phyloP scores from a whole-genome alignment of 2,113 vertebrate species.

The Dolichotis patagonum region DNA sequence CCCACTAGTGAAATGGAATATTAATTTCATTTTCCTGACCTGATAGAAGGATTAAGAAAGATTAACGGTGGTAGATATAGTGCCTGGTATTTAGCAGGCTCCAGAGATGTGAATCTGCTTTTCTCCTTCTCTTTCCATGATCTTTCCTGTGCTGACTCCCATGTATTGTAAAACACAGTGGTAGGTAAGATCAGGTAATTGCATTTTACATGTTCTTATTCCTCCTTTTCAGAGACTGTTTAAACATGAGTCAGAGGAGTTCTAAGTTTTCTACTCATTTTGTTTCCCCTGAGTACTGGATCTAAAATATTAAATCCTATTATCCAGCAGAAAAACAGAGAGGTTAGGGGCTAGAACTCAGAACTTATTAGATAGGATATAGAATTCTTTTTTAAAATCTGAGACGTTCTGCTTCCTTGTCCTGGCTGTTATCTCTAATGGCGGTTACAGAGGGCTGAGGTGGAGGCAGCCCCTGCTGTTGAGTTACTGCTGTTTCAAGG shows the following conservation, averaged over 20 bases:
- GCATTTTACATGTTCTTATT: slow-evolving; percentile 52
- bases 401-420: slow-evolving; percentile 6
- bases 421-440: neutral
- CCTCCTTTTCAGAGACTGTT: slow-evolving; percentile 43
- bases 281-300: slow-evolving; percentile 25
- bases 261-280: slow-evolving; percentile 53
- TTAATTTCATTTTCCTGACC: neutral
- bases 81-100: neutral
- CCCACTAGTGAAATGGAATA: slow-evolving; percentile 39
- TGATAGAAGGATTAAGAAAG: slow-evolving; percentile 48
- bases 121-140: neutral
- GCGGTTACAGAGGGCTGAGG: neutral
- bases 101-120: neutral
- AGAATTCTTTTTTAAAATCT: neutral
- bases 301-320: slow-evolving; percentile 45
- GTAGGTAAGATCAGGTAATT: slow-evolving; percentile 53
- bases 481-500: slow-evolving; percentile 35
- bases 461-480: slow-evolving; percentile 30
- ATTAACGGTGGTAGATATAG: neutral
- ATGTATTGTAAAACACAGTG: slow-evolving; percentile 53
- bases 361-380: slow-evolving; percentile 59
- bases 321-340: slow-evolving; percentile 51
- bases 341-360: slow-evolving; percentile 31
- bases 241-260: slow-evolving; percentile 61
- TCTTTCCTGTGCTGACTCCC: neutral